Conservation (phyloP, 2,888 invertebrate species). For the Yponomeuta malinellus region DNA sequence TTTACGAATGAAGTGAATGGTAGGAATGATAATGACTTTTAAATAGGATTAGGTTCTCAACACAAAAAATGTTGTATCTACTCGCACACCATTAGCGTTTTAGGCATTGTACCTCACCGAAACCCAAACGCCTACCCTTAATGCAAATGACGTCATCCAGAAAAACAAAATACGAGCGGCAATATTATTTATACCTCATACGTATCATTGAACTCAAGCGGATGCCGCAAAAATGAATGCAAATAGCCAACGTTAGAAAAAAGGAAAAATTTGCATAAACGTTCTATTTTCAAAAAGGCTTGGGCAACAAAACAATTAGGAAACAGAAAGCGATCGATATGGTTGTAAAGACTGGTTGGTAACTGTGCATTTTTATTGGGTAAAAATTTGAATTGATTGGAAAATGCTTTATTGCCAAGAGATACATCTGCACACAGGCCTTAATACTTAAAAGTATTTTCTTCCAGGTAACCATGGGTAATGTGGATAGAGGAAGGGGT, state of each 20-base stretch:
- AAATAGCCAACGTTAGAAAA: slow-evolving; percentile 41
- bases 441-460: too few species aligned
- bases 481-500: too few species aligned
- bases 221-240: slow-evolving; percentile 59
- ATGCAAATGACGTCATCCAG: slow-evolving; percentile 42
- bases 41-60: too few species aligned
- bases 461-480: too few species aligned
- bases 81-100: background rate
- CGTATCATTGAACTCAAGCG: slow-evolving; percentile 58
- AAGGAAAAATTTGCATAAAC: slow-evolving; percentile 21
- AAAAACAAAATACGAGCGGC: slow-evolving; percentile 42
- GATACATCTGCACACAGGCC: too few species aligned
- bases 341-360: too few species aligned
- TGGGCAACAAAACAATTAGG: background rate
- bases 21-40: too few species aligned
- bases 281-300: slow-evolving; percentile 12
- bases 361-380: too few species aligned
- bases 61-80: too few species aligned
- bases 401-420: too few species aligned
- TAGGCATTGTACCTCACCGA: background rate
- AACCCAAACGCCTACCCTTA: slow-evolving; percentile 22
- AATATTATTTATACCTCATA: slow-evolving; percentile 62
- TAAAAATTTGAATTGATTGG: too few species aligned
- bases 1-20: too few species aligned
- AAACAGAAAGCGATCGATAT: background rate